These are phyloP conservation scores for Chirona hameri DNA, from an alignment of 2,888 invertebrate species.

Conservation along the genomic window DNA sequence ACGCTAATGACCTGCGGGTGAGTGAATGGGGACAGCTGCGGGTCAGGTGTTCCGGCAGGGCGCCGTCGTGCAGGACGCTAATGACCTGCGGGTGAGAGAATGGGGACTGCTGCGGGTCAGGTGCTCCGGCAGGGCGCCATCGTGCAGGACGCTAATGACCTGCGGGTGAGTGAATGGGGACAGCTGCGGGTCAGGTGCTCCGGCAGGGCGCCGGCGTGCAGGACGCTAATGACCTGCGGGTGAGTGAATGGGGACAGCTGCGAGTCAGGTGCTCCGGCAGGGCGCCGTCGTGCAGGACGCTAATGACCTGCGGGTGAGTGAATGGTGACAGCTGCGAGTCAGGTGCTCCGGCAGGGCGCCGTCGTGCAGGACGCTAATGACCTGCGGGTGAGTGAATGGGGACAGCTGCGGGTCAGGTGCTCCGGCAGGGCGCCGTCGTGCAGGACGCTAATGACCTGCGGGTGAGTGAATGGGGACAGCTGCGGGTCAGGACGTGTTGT, in stretches of 20 bases:
- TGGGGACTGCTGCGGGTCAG: no score
- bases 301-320: conserved; percentile 72
- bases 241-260: no score
- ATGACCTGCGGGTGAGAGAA: conserved; percentile 69
- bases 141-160: conserved; percentile 84
- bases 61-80: conserved; percentile 84
- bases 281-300: conserved; percentile 88
- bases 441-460: conserved; percentile 87
- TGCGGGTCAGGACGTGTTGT: no score
- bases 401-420: no score
- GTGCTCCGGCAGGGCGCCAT: conserved; percentile 80
- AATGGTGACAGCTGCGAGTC: no score
- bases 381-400: conserved; percentile 62
- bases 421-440: conserved; percentile 84
- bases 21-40: background rate
- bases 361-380: conserved; percentile 88
- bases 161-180: conserved; percentile 58
- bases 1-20: conserved; percentile 83
- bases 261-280: no score
- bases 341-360: no score
- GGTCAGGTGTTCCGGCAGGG: conserved; percentile 65
- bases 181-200: no score
- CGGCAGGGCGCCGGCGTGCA: conserved; percentile 87
- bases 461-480: conserved; percentile 55
- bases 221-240: conserved; percentile 85